Evolutionary conservation across 2,113 vertebrate genomes (phyloP), one percentile per base, ranked within the genome.

Genomic region (Hemiprocne comata): DNA sequence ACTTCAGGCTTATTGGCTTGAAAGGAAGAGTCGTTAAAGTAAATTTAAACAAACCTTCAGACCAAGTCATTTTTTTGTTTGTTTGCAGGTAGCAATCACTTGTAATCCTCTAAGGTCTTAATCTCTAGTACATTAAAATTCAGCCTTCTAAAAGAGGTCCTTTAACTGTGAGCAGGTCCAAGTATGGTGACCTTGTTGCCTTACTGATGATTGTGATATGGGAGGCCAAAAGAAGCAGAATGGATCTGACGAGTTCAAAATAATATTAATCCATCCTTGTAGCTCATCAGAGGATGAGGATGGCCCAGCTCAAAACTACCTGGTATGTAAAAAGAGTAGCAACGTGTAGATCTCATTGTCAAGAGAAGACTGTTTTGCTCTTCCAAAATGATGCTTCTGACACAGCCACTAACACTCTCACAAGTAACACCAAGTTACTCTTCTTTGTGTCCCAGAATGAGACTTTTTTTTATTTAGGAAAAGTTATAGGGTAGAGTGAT

Each of bases 71-170:
- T 4, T 1, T 1, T 58, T 62, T 6, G 25, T 60, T 65, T 83
- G 11, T 57, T 88, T 65, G 62, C 84, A 74, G n/a, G 18, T 72
- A 48, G 40, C 77, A 91, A 93, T 10, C 13, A 40, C 28, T 66
- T 88, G 50, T 78, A 95, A 93, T 90, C 33, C 57, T 95, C 72
- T 75, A 87, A 88, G 40, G 40, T 65, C 57, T 87, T 96, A 17
- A 31, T 67, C 29, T 66, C 51, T 46, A 58, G 44, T 48, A 16
- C 34, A 73, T 76, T 92, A 82, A 94, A 90, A 88, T 80, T 73
- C 34, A 54, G 29, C 42, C 66, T 93, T 90, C 17, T 85, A 70
- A 94, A 95, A 38, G 8, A 74, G 10, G 3, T 89, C 33, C 72
- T 26, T 85, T 60, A 76, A 48, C 46, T 88, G 73, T 72, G 36